Percentiles rank a stretch among this genome's conserved stretches.
These are phyloP conservation scores for Amitus sp. DNA, from an alignment of 2,888 invertebrate genomes.

Conservation along the genomic window DNA sequence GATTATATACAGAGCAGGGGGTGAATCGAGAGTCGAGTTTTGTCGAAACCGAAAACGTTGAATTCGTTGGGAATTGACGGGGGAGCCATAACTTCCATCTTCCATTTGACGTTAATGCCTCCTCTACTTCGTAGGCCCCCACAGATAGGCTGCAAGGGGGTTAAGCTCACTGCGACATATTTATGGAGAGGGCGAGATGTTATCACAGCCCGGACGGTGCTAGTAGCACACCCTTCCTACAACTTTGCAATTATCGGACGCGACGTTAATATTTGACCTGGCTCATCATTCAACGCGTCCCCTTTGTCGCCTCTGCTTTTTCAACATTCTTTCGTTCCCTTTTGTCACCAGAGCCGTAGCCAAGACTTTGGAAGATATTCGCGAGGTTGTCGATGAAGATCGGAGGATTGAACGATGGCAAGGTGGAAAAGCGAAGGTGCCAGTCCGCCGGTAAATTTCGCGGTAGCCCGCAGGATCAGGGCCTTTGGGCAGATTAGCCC, in stretches of 20 bases:
- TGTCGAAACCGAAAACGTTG: conserved; percentile 63
- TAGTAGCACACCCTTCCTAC: conserved; percentile 53
- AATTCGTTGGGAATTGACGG: conserved; percentile 67
- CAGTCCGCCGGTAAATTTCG: conserved; percentile 65
- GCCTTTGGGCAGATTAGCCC: conserved; percentile 65
- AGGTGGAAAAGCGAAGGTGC: conserved; percentile 20
- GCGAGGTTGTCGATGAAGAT: conserved; percentile 24
- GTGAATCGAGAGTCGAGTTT: too few relatives aligned
- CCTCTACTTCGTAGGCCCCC: conserved; percentile 61
- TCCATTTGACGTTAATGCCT: conserved; percentile 66
- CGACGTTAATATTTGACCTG: conserved; percentile 64
- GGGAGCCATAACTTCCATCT: conserved; percentile 66
- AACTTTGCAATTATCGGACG: conserved; percentile 65
- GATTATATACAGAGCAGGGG: too few relatives aligned
- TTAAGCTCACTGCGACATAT: conserved; percentile 66
- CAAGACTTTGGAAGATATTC: conserved; percentile 15
- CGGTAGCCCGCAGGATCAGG: conserved; percentile 66
- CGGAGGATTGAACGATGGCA: conserved; percentile 15
- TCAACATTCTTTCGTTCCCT: background rate
- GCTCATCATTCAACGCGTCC: conserved; percentile 39
- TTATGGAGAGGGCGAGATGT: conserved; percentile 66
- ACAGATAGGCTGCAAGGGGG: conserved; percentile 65
- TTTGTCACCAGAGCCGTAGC: too few relatives aligned
- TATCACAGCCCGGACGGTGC: conserved; percentile 52
- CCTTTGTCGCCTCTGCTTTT: background rate